Base-by-base conservation (phyloP, 2,888 invertebrate genomes). In the Perizoma affinitatum region DNA sequence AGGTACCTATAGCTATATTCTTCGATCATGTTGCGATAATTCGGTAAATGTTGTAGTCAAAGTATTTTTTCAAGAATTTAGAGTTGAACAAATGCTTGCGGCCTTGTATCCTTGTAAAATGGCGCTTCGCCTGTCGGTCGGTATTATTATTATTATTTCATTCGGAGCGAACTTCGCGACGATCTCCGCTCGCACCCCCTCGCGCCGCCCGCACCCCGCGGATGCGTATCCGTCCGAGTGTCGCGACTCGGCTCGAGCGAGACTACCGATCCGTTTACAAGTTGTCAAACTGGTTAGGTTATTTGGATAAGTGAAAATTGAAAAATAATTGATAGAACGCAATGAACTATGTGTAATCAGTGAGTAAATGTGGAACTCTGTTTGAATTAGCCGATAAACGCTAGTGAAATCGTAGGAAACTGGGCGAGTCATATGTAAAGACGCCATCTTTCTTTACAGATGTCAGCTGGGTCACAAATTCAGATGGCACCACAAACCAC, bases 401-500 rank as follows among this genome's bases (percentile, higher is more conserved):
- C 78, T 70, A 75, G 74, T 74, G 72, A 79, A 78, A 76, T 73
- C 73, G 69, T 75, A 74, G 74, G 74, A 77, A 81, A 83, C 79
- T 82, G 85, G 87, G 86, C 88, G 86, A 91, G 85, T 91, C 91
- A 90, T 90, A 90, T 90, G 90, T 90, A 91, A 89, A 89, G 92
- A 90, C 91, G 92, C 92, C 92, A 92, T 92, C 90, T 92, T 91
- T 88, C 90, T 91, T 95, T 95, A 80, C 94, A 97, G 97, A 97
- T 97, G 97, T 97, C 97, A 95, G 97, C 97, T 95, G 97, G 97
- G 94, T 96, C 97, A 94, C 97, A 97, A 96, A 96, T 97, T 96
- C 97, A 97, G 96, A 97, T 97, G 97, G 97, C 97, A 96, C 97
- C 97, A 93, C 97, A 97, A 95, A 96, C 96, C 92, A 96, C 96